Percentiles rank a stretch among this genome's conserved stretches.
phyloP scores from a whole-genome alignment of 2,888 invertebrate species.

The Diachrysia chrysitis region DNA sequence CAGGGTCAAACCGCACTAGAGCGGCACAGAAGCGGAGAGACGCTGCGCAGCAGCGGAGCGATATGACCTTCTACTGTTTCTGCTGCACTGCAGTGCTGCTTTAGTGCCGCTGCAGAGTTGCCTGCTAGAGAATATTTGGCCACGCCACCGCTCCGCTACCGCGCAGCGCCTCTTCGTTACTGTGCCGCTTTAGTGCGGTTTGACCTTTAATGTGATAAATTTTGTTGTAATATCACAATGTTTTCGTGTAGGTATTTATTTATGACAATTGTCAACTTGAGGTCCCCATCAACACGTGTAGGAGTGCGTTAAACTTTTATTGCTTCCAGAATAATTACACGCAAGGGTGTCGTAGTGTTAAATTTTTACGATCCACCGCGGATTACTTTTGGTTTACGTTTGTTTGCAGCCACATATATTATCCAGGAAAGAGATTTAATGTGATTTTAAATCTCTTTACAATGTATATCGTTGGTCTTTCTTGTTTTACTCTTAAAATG shows the following conservation, averaged over 20 bases:
- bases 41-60: no score
- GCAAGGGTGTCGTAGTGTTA: slow-evolving; percentile 44
- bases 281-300: slow-evolving; percentile 20
- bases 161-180: no score
- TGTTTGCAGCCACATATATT: slow-evolving; percentile 32
- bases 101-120: no score
- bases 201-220: not conserved
- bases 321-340: slow-evolving; percentile 44
- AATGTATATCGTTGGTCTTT: not conserved
- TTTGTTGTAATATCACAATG: not conserved
- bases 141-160: no score
- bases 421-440: slow-evolving; percentile 20
- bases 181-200: no score
- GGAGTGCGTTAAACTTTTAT: slow-evolving; percentile 45
- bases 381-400: slow-evolving; percentile 47
- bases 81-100: no score
- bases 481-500: not conserved
- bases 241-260: slow-evolving; percentile 17
- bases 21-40: no score
- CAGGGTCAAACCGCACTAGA: no score
- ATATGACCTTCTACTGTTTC: no score
- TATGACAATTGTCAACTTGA: slow-evolving; percentile 14
- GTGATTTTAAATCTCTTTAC: slow-evolving; percentile 6
- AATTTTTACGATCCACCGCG: slow-evolving; percentile 50
- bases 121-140: no score